These are phyloP conservation scores for Aphelenchoides fujianensis DNA, from an alignment of 1,140 invertebrate genomes.

Conservation along the genomic window DNA sequence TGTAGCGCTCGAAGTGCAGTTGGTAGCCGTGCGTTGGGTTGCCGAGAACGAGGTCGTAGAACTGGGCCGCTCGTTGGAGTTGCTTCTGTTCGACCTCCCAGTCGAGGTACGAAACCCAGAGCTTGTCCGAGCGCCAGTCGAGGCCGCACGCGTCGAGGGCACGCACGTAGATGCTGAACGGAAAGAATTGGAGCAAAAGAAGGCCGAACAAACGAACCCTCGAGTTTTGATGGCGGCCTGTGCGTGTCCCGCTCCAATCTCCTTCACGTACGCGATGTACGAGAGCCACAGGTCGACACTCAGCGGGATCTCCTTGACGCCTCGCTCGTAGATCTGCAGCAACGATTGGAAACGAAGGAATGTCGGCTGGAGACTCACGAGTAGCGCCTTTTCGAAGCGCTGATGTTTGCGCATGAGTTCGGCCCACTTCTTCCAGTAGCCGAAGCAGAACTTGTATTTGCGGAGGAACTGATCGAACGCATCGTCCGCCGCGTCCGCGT, in stretches of 20 bases:
- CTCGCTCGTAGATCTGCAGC: constrained; percentile 88
- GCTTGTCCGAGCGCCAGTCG: constrained; percentile 89
- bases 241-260: constrained; percentile 51
- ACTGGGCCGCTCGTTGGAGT: constrained; percentile 73
- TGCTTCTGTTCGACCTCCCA: constrained; percentile 84
- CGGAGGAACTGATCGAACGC: constrained; percentile 89
- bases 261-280: constrained; percentile 73
- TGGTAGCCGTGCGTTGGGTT: constrained; percentile 88
- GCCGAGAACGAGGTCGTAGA: constrained; percentile 80
- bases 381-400: constrained; percentile 51
- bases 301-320: constrained; percentile 87
- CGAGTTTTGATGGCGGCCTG: constrained; percentile 45
- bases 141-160: constrained; percentile 82
- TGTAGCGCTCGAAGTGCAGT: constrained; percentile 77
- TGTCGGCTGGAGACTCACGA: constrained; percentile 29
- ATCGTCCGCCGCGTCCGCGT: constrained; percentile 82
- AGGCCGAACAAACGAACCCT: constrained; percentile 29
- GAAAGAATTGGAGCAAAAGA: constrained; percentile 16
- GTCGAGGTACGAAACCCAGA: constrained; percentile 93
- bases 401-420: constrained; percentile 74
- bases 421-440: constrained; percentile 97
- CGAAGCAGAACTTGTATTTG: constrained; percentile 95
- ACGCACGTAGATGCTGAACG: constrained; percentile 72
- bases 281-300: constrained; percentile 96
- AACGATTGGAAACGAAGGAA: background rate